These are phyloP conservation scores for Tribolium freemani DNA, from an alignment of 2,888 invertebrate genomes.

Conservation along the genomic window DNA sequence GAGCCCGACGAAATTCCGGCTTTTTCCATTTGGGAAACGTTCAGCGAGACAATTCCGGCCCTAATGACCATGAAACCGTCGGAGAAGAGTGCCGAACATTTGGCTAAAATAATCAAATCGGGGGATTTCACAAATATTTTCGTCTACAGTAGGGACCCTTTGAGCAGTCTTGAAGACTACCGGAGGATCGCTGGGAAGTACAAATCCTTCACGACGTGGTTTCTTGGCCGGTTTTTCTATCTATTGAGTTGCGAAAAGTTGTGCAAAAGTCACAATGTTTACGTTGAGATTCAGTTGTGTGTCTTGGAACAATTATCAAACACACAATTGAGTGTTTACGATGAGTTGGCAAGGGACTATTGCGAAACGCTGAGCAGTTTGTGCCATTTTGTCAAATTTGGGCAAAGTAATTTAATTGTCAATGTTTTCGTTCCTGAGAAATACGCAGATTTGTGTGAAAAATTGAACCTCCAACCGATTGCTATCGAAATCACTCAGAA, in stretches of 20 bases:
- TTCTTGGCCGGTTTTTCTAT: constrained; percentile 78
- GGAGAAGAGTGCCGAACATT: constrained; percentile 71
- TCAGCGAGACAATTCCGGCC: constrained; percentile 74
- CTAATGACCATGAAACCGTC: constrained; percentile 73
- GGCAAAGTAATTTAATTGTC: constrained; percentile 57
- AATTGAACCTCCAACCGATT: constrained; percentile 59
- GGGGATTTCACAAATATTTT: constrained; percentile 73
- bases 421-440: constrained; percentile 69
- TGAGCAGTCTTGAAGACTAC: constrained; percentile 69
- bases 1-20: constrained; percentile 56
- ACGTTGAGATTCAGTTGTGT: constrained; percentile 72
- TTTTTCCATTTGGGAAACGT: constrained; percentile 74
- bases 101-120: constrained; percentile 74
- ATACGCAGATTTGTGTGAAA: constrained; percentile 53
- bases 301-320: constrained; percentile 71
- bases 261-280: constrained; percentile 69
- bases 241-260: constrained; percentile 72
- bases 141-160: constrained; percentile 69
- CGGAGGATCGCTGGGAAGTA: constrained; percentile 63
- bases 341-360: constrained; percentile 70
- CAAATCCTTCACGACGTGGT: constrained; percentile 75
- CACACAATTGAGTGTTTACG: constrained; percentile 70
- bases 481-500: constrained; percentile 55
- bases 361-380: constrained; percentile 66
- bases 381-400: constrained; percentile 67